Conservation (phyloP, 2,113 vertebrate species). For the Mobula birostris region DNA sequence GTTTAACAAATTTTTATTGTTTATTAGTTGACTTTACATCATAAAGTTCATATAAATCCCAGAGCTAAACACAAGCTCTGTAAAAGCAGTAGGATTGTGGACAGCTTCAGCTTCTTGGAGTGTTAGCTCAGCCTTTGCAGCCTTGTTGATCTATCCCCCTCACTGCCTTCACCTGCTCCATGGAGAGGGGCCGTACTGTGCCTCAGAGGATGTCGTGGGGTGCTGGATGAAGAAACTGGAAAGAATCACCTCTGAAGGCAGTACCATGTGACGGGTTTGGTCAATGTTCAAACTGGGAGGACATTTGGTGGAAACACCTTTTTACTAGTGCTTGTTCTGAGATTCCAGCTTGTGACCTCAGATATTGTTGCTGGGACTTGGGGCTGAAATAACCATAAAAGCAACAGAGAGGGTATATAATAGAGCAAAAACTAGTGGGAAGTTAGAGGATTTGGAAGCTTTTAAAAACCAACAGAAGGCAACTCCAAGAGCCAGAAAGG, state of each 20-base stretch:
- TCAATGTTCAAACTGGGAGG: too few relatives aligned
- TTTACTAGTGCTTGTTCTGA: not conserved
- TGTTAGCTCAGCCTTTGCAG: not conserved
- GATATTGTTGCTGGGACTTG: too few relatives aligned
- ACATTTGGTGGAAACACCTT: not conserved
- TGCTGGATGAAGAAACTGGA: not conserved
- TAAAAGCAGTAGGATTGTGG: not conserved
- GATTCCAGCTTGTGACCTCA: not conserved
- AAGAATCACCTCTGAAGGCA: not conserved
- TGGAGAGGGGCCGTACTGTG: not conserved
- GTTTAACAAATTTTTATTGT: not conserved
- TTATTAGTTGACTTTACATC: constrained; percentile 26
- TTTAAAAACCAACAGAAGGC: too few relatives aligned
- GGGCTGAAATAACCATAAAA: too few relatives aligned
- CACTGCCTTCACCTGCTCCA: not conserved
- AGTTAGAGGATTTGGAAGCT: too few relatives aligned
- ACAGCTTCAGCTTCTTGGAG: not conserved
- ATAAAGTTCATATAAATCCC: not conserved
- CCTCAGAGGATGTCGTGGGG: not conserved
- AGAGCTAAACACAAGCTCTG: not conserved
- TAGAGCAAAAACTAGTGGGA: too few relatives aligned
- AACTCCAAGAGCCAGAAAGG: too few relatives aligned
- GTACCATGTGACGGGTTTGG: not conserved
- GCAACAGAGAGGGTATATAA: too few relatives aligned
- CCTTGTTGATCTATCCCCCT: not conserved